These are phyloP conservation scores for Tigriopus californicus DNA, from an alignment of 2,888 invertebrate genomes.

Conservation along the genomic window DNA sequence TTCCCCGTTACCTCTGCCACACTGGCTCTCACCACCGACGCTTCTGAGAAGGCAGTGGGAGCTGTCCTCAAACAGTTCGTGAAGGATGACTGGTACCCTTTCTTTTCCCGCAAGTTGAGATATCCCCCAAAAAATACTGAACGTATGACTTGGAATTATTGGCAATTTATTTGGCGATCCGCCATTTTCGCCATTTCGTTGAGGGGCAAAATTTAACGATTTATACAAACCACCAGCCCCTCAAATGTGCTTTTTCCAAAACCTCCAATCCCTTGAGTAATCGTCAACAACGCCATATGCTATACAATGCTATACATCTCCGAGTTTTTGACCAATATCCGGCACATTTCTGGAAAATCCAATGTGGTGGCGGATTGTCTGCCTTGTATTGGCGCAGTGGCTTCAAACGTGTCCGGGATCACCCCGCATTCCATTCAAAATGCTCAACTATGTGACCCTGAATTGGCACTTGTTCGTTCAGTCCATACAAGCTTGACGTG, in stretches of 20 bases:
- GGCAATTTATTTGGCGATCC: constrained; percentile 25
- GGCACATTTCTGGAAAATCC: background rate
- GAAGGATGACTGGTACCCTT: background rate
- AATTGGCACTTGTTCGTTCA: too few relatives aligned
- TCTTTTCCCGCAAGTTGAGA: background rate
- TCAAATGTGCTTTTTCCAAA: background rate
- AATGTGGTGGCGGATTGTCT: constrained; percentile 10
- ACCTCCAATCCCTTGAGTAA: background rate
- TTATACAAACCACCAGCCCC: background rate
- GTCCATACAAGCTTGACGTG: too few relatives aligned
- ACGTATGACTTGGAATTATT: constrained; percentile 27
- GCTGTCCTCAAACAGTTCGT: background rate
- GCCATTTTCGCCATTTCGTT: constrained; percentile 18
- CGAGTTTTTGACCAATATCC: background rate
- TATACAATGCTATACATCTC: background rate
- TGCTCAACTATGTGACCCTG: too few relatives aligned
- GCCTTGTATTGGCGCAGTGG: background rate
- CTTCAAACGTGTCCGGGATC: too few relatives aligned
- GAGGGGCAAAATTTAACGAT: background rate
- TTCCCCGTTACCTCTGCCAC: background rate
- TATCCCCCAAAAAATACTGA: background rate
- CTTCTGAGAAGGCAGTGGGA: background rate
- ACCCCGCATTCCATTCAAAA: too few relatives aligned
- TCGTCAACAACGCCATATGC: constrained; percentile 9
- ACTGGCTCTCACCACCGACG: background rate